These are phyloP conservation scores for Sinotaia quadrata DNA, from an alignment of 2,888 invertebrate species.

Conservation along the genomic window DNA sequence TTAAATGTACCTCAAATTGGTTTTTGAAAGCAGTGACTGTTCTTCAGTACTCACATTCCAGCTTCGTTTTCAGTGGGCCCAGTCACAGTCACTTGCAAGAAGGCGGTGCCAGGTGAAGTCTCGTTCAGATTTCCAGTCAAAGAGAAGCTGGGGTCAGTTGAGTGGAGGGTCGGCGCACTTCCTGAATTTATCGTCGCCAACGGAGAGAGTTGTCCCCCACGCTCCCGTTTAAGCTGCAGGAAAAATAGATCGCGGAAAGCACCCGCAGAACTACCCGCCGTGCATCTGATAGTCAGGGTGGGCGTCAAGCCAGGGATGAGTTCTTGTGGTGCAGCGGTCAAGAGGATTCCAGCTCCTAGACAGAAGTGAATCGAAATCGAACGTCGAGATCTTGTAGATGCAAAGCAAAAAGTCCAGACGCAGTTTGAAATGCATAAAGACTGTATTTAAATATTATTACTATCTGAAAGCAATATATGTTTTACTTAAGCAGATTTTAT, in stretches of 20 bases:
- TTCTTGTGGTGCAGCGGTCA: slow-evolving; percentile 2
- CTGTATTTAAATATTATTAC: no score
- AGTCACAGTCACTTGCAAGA: not conserved
- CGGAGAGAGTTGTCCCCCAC: not conserved
- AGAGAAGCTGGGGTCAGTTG: not conserved
- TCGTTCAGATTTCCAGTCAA: slow-evolving; percentile 1
- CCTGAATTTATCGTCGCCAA: slow-evolving; percentile 11
- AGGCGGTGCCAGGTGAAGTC: not conserved
- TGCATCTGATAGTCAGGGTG: not conserved
- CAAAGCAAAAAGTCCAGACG: not conserved
- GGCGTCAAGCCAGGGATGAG: slow-evolving; percentile 8
- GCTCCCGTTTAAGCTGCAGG: slow-evolving; percentile 8
- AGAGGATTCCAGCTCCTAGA: slow-evolving; percentile 2
- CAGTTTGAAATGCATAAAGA: no score
- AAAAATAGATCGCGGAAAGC: slow-evolving; percentile 10
- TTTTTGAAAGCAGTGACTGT: no score
- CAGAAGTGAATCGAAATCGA: no score
- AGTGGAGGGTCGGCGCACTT: not conserved
- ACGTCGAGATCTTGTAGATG: no score
- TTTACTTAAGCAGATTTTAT: no score
- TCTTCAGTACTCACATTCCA: not conserved
- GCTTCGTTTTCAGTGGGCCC: not conserved
- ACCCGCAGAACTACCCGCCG: not conserved
- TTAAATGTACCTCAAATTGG: no score
- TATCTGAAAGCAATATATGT: no score